These are phyloP conservation scores for Dermatophagoides farinae DNA, from an alignment of 1,140 invertebrate genomes.

Conservation along the genomic window DNA sequence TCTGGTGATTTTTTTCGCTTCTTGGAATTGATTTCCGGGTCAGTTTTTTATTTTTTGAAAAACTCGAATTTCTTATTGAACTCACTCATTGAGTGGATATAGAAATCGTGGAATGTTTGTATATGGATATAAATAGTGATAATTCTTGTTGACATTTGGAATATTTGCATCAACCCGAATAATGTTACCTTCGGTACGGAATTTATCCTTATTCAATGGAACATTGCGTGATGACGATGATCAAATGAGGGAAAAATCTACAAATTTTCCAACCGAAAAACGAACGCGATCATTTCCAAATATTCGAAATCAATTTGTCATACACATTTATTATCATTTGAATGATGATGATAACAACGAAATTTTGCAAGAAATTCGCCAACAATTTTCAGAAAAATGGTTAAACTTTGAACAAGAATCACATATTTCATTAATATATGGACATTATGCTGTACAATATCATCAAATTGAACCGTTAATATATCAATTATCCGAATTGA, in stretches of 20 bases:
- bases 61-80: too few relatives aligned
- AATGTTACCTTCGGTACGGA: constrained; percentile 1
- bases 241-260: not conserved
- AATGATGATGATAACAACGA: not conserved
- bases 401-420: not conserved
- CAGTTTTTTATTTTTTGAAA: too few relatives aligned
- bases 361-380: not conserved
- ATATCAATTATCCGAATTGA: not conserved
- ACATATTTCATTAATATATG: not conserved
- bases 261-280: not conserved
- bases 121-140: too few relatives aligned
- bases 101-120: too few relatives aligned
- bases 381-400: not conserved
- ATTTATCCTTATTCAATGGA: not conserved
- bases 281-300: not conserved
- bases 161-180: not conserved
- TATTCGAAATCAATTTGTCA: constrained; percentile 5
- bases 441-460: constrained; percentile 5
- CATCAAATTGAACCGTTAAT: constrained; percentile 6
- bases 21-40: too few relatives aligned
- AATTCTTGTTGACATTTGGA: not conserved
- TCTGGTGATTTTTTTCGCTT: too few relatives aligned
- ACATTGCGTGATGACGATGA: not conserved
- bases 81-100: too few relatives aligned
- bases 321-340: not conserved